These are phyloP conservation scores for Meteorus cinctellus DNA, from an alignment of 2,888 invertebrate species.

Conservation along the genomic window DNA sequence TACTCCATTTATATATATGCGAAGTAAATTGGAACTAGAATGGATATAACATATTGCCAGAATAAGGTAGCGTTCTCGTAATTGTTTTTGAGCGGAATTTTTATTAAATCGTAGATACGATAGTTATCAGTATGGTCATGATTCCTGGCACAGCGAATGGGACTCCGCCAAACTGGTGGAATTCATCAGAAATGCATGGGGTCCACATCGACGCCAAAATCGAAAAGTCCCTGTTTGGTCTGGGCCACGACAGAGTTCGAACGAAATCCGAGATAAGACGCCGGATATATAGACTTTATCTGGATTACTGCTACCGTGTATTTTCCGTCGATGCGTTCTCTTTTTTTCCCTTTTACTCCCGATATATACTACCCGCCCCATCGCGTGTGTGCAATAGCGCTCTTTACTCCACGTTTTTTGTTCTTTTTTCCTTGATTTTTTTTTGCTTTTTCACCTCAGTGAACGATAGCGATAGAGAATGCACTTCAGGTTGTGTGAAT, in stretches of 20 bases:
- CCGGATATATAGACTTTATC: conserved; percentile 59
- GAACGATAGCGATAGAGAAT: conserved; percentile 49
- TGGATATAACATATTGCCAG: background rate
- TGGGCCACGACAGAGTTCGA: conserved; percentile 28
- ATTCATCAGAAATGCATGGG: conserved; percentile 29
- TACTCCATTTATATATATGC: no score
- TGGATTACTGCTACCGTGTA: conserved; percentile 57
- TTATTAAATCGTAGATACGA: conserved; percentile 18
- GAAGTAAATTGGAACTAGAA: background rate
- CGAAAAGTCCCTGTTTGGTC: conserved; percentile 18
- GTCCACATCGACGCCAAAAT: conserved; percentile 25
- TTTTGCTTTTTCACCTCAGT: conserved; percentile 17
- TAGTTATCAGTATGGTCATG: conserved; percentile 19
- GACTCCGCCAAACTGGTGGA: conserved; percentile 4
- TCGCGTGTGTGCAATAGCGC: conserved; percentile 8
- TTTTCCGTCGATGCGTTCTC: conserved; percentile 56
- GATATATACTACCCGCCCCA: conserved; percentile 37
- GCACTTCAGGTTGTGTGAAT: conserved; percentile 63
- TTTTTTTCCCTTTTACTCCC: conserved; percentile 29
- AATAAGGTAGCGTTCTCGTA: background rate
- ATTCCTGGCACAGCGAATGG: conserved; percentile 16
- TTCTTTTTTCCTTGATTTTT: background rate
- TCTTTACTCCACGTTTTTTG: conserved; percentile 24
- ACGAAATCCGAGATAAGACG: conserved; percentile 42
- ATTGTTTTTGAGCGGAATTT: conserved; percentile 24